phyloP scores from a whole-genome alignment of 1,140 invertebrate species.

The Cardiocondyla obscurior region DNA sequence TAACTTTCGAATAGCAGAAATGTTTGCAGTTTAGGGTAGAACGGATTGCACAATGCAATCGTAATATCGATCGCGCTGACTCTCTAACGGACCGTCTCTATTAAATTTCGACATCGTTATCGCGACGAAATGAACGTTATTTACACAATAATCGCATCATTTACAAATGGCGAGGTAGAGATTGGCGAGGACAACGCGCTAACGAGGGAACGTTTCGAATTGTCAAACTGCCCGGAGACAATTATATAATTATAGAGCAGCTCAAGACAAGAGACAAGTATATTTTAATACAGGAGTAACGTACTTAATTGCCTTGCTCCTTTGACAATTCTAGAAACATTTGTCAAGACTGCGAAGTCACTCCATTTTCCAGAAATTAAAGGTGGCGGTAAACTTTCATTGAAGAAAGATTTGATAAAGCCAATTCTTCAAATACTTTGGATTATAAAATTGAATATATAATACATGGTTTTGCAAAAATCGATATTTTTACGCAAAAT shows the following conservation, averaged over 20 bases:
- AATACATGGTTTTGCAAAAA: not conserved
- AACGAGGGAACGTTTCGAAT: constrained; percentile 39
- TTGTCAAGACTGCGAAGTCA: not conserved
- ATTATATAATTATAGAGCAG: constrained; percentile 14
- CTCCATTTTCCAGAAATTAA: not conserved
- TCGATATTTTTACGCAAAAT: not conserved
- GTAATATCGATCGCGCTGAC: constrained; percentile 35
- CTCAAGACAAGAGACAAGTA: not conserved
- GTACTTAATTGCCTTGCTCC: not conserved
- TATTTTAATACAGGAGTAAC: not conserved
- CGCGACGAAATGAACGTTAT: constrained; percentile 48
- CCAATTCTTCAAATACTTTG: not conserved
- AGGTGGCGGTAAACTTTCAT: not conserved
- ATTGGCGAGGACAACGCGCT: constrained; percentile 40
- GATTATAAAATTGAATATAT: no score
- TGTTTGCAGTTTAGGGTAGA: not conserved
- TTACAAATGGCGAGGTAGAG: constrained; percentile 42
- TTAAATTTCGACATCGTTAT: constrained; percentile 52
- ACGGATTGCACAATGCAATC: constrained; percentile 20
- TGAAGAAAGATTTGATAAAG: not conserved
- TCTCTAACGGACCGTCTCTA: constrained; percentile 42
- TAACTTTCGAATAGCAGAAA: constrained; percentile 15
- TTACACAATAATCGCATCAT: constrained; percentile 55
- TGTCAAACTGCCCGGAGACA: constrained; percentile 37
- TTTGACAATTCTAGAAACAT: not conserved